These are phyloP conservation scores for Plecotus auritus DNA, from an alignment of 2,113 vertebrate species.

Conservation along the genomic window DNA sequence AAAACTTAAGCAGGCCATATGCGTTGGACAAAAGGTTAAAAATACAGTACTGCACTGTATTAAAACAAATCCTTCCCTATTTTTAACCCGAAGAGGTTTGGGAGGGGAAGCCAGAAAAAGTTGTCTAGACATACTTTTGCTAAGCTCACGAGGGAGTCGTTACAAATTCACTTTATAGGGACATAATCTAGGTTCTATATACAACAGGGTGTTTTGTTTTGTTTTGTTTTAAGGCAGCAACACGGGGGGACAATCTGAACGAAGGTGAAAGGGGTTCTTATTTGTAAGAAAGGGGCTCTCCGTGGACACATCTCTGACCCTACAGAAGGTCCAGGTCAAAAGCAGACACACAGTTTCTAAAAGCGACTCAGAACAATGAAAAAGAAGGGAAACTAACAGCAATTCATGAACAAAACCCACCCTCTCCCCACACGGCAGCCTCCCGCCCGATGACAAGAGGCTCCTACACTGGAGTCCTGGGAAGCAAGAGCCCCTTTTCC, in stretches of 20 bases:
- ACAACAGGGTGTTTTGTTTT: constrained; percentile 73
- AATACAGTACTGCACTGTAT: constrained; percentile 78
- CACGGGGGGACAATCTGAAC: constrained; percentile 62
- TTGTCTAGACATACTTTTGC: constrained; percentile 84
- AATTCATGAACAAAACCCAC: background rate
- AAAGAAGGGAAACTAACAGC: constrained; percentile 51
- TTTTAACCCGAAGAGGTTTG: constrained; percentile 78
- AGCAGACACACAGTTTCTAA: constrained; percentile 76
- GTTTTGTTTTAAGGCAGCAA: constrained; percentile 55
- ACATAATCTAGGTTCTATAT: constrained; percentile 83
- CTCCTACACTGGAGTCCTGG: background rate
- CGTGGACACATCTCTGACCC: constrained; percentile 73
- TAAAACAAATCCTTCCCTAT: constrained; percentile 82
- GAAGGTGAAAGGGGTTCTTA: constrained; percentile 76
- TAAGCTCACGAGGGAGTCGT: constrained; percentile 80
- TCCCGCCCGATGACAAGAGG: background rate
- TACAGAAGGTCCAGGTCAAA: constrained; percentile 69
- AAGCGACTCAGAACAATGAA: constrained; percentile 61
- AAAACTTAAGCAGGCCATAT: constrained; percentile 71
- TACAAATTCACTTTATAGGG: constrained; percentile 81
- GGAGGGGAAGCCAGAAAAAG: constrained; percentile 75
- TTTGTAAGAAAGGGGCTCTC: constrained; percentile 75
- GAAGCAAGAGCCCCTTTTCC: background rate
- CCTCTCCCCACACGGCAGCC: background rate
- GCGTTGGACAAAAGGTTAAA: constrained; percentile 79